Evolutionary conservation across 2,113 vertebrate genomes (phyloP).

Genomic region (Callaeas wilsoni): DNA sequence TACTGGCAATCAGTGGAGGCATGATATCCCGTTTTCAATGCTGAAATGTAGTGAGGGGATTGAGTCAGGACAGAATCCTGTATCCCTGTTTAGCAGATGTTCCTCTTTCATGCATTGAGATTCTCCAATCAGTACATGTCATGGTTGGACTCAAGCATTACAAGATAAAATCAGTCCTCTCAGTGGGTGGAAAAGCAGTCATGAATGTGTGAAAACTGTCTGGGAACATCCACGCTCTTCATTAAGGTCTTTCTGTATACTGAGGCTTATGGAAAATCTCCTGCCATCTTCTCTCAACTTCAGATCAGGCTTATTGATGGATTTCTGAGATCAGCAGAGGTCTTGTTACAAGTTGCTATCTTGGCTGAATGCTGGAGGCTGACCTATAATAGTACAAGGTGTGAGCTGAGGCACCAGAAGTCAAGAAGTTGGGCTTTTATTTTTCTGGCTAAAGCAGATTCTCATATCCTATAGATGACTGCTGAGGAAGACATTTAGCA

Average conservation of each 20-base stretch:
- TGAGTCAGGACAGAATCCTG: background rate
- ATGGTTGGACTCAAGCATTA: conserved; percentile 20
- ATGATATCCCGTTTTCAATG: background rate
- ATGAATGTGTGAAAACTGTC: conserved; percentile 60
- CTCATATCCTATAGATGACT: background rate
- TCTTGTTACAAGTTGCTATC: background rate
- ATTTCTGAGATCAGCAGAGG: background rate
- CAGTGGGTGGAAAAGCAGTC: conserved; percentile 41
- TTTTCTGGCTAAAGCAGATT: background rate
- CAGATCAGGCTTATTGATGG: background rate
- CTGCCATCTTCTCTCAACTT: background rate
- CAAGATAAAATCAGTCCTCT: conserved; percentile 51
- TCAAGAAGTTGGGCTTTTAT: background rate
- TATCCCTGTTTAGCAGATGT: background rate
- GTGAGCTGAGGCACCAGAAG: background rate
- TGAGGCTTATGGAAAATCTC: background rate
- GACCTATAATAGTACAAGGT: background rate
- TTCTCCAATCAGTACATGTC: conserved; percentile 32
- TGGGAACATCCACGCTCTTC: conserved; percentile 47
- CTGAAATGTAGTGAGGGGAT: background rate
- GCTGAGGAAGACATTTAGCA: background rate
- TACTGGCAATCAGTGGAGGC: background rate
- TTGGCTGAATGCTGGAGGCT: background rate
- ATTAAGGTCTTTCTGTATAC: conserved; percentile 12
- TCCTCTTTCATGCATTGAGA: background rate